Base-by-base conservation (phyloP, 2,113 vertebrate genomes). In the Psammodynastes pulverulentus region DNA sequence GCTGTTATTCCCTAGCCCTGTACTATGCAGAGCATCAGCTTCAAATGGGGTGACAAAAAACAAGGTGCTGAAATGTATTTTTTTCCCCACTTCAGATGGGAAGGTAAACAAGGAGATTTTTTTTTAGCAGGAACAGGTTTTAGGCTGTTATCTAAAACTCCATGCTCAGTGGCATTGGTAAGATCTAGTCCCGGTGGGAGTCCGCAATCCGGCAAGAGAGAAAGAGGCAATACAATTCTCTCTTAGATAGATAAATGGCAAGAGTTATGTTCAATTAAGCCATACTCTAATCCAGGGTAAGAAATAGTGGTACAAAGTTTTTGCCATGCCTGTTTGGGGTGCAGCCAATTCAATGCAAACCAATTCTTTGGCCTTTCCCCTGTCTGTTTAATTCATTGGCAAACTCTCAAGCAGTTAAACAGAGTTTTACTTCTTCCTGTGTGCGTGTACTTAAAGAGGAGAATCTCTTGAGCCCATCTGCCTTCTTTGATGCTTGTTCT, bases 401-500 rank as follows among this genome's bases (percentile, higher is more conserved):
- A 87, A 92, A 89, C 4, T 23, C 56, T 87, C 91, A 89, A 91
- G 84, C 34, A 90, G 89, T 92, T 26, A 94, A 92, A 67, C 87
- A 94, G 93, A 21, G 84, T 93, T 93, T 87, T 93, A 46, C 86
- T 17, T 89, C 19, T 43, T 26, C 21, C 12, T 21, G 52, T 54
- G n/a, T 43, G 86, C 0, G 8, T 53, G 51, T 54, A 23, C 24
- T 43, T 95, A 92, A 84, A 91, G 84, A 91, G 79, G 88, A 3
- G 89, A 91, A 90, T 94, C 88, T 93, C 2, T 79, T 94, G 90
- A 92, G 89, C 91, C 95, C 96, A 96, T 95, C 93, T 93, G 91
- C 93, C 90, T 91, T 94, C 92, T n/a, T 94, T 95, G 94, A 93
- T 95, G 96, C 94, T 94, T 96, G 92, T 92, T 94, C 86, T 91